phyloP scores from a whole-genome alignment of 2,797 vertebrate species.

The Knipowitschia caucasica region DNA sequence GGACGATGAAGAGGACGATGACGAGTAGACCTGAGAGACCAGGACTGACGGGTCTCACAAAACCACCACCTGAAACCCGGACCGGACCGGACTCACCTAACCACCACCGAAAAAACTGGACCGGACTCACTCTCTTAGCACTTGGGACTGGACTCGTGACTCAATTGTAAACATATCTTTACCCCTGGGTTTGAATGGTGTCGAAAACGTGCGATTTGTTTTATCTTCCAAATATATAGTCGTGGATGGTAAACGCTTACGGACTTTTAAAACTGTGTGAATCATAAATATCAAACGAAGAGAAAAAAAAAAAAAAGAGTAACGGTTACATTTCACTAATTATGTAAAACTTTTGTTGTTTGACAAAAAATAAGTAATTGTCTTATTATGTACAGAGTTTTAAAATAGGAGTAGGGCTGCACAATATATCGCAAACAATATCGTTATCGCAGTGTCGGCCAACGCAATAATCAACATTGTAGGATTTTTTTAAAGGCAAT shows the following conservation, averaged over 20 bases:
- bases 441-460: too few species aligned
- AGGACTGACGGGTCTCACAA: conserved; percentile 1
- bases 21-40: conserved; percentile 46
- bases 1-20: conserved; percentile 81
- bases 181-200: background rate
- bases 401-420: too few species aligned
- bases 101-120: conserved; percentile 5
- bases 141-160: background rate
- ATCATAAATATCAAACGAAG: background rate
- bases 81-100: conserved; percentile 1
- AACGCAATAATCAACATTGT: too few species aligned
- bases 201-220: background rate
- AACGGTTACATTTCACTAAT: background rate
- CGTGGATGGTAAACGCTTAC: background rate
- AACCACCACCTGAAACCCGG: background rate
- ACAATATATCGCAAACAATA: too few species aligned
- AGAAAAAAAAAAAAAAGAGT: too few species aligned
- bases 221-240: background rate
- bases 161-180: background rate
- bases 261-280: background rate
- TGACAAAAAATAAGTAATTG: too few species aligned
- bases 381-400: too few species aligned
- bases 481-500: too few species aligned
- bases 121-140: conserved; percentile 12
- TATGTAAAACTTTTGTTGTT: too few species aligned